Percentiles rank a stretch among this genome's conserved stretches.
These are phyloP conservation scores for Oostethus manadensis DNA, from an alignment of 2,113 vertebrate genomes.

Conservation along the genomic window DNA sequence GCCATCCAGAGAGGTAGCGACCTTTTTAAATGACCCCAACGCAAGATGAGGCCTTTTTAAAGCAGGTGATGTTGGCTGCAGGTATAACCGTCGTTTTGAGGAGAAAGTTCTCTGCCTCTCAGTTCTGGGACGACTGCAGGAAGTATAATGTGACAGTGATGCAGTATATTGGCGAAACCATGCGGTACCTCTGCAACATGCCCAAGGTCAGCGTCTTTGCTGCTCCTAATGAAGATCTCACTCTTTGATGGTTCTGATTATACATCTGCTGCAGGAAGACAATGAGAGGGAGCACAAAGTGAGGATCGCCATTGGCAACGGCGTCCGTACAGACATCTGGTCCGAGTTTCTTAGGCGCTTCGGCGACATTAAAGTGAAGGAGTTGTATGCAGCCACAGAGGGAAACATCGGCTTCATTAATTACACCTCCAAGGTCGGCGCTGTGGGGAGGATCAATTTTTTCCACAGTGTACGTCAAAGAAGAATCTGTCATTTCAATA, in stretches of 20 bases:
- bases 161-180: conserved; percentile 88
- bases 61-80: conserved; percentile 35
- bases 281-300: conserved; percentile 78
- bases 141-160: conserved; percentile 83
- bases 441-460: conserved; percentile 71
- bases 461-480: conserved; percentile 66
- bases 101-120: conserved; percentile 85
- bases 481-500: background rate
- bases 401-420: conserved; percentile 84
- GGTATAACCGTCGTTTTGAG: conserved; percentile 78
- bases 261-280: conserved; percentile 60
- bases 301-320: conserved; percentile 81
- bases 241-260: background rate
- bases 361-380: conserved; percentile 74
- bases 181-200: conserved; percentile 82
- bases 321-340: conserved; percentile 79
- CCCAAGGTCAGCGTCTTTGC: conserved; percentile 67
- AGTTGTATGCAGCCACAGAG: conserved; percentile 85
- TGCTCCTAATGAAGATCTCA: background rate
- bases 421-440: conserved; percentile 77
- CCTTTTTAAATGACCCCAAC: background rate
- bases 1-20: conserved; percentile 77
- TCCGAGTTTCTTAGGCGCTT: conserved; percentile 78
- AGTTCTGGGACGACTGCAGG: conserved; percentile 91
- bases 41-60: background rate